Evolutionary conservation across 2,797 vertebrate species (phyloP), one percentile per base, ranked within the genome.

Genomic region (Enteromius argenteus): DNA sequence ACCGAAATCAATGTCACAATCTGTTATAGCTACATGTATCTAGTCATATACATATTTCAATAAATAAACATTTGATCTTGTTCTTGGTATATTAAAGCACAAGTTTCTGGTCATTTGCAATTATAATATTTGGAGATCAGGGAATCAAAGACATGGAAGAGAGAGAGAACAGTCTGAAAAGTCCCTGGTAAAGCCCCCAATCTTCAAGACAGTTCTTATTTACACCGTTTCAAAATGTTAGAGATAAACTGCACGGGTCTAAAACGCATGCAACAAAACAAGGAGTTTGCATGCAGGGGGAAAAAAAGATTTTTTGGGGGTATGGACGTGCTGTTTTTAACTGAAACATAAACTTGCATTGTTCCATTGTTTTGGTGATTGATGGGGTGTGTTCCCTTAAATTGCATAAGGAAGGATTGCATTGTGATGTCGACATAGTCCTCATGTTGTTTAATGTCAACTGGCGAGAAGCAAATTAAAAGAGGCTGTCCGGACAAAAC

Each of bases 101-200:
- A 95, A 95, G 95, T 95, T 93, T 96, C 95, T 96, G 95, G 95
- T 96, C 95, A 92, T 95, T 93, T 91, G 85, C 85, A 90, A 92
- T 90, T 87, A 88, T 88, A 84, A 58, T 68, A 86, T 91, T 90
- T 86, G 64, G 80, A 89, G 82, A 88, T 79, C 88, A 87, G 87
- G 88, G 86, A 90, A 87, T 84, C 51, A 69, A 84, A 84, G 69
- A 58, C 91, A 85, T 87, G 84, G 73, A 80, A 86, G 88, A 89
- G 85, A 85, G 49, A 84, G 13, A 79, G 77, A 95, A 95, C 92
- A 93, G 93, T 95, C 92, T 91, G 58, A 84, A 81, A 87, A 91
- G 91, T 91, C 89, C 88, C 86, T 80, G 60, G 82, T 91, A 88
- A 90, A 92, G 90, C 89, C 67, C 73, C 68, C 27, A 39, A 83